These are phyloP conservation scores for Protodeltote pygarga DNA, from an alignment of 2,888 invertebrate genomes.

Conservation along the genomic window DNA sequence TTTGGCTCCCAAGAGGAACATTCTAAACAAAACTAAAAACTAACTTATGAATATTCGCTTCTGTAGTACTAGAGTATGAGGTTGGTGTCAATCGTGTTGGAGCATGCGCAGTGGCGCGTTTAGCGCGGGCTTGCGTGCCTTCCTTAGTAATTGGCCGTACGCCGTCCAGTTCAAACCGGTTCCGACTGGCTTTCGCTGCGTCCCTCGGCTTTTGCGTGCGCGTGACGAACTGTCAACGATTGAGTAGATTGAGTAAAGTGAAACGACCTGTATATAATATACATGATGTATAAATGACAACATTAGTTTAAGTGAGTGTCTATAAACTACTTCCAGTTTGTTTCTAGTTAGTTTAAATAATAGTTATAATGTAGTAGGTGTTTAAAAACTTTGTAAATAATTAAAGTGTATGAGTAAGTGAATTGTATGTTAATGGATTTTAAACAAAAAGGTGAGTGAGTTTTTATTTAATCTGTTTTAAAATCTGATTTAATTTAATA, in stretches of 20 bases:
- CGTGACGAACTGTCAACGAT: slow-evolving; percentile 42
- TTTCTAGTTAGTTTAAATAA: slow-evolving; percentile 24
- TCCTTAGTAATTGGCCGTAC: slow-evolving; percentile 81
- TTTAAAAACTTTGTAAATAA: slow-evolving; percentile 38
- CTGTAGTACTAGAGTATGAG: slow-evolving; percentile 63
- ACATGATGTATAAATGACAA: slow-evolving; percentile 35
- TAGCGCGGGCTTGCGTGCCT: slow-evolving; percentile 68
- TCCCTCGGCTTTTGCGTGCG: slow-evolving; percentile 37
- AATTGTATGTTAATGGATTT: slow-evolving; percentile 41
- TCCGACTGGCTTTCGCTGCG: slow-evolving; percentile 40
- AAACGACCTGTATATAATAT: slow-evolving; percentile 30
- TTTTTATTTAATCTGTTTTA: background rate
- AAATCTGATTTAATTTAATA: no score
- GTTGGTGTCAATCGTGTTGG: slow-evolving; percentile 74
- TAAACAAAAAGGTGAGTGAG: slow-evolving; percentile 37
- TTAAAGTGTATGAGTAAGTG: slow-evolving; percentile 33
- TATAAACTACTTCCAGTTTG: slow-evolving; percentile 30
- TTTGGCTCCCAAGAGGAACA: slow-evolving; percentile 59
- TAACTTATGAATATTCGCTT: slow-evolving; percentile 80
- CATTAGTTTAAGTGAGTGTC: slow-evolving; percentile 35
- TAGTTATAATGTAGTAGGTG: slow-evolving; percentile 19
- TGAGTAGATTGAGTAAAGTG: slow-evolving; percentile 35
- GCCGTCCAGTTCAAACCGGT: slow-evolving; percentile 61
- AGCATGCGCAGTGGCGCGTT: slow-evolving; percentile 72
- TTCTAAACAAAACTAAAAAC: slow-evolving; percentile 79